Evolutionary conservation across 2,888 invertebrate genomes (phyloP).

Genomic region (Standfussiana lucernea): DNA sequence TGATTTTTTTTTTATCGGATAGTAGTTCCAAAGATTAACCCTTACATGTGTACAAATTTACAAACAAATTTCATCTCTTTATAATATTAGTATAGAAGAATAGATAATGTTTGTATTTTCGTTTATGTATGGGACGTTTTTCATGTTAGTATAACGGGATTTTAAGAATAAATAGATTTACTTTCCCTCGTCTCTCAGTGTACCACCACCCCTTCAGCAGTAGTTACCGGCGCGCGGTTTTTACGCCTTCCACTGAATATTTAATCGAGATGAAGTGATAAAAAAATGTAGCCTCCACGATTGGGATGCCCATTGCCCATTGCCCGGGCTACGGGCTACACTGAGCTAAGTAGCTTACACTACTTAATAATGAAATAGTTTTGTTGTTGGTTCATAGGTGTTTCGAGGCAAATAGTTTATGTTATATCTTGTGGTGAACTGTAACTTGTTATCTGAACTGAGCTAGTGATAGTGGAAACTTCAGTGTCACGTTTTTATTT

Average conservation of each 20-base stretch:
- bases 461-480: neutral
- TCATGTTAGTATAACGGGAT: neutral
- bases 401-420: constrained; percentile 20
- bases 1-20: no score
- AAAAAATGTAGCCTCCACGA: constrained; percentile 70
- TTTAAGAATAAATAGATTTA: neutral
- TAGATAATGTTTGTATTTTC: neutral
- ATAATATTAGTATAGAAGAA: no score
- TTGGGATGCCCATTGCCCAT: constrained; percentile 50
- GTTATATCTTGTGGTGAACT: constrained; percentile 15
- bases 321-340: constrained; percentile 16
- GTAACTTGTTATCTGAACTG: constrained; percentile 22
- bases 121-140: neutral
- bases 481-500: constrained; percentile 18
- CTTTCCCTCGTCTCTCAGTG: constrained; percentile 37
- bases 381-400: constrained; percentile 28
- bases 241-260: constrained; percentile 70
- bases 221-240: constrained; percentile 67
- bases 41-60: no score
- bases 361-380: constrained; percentile 45
- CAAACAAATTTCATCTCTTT: no score
- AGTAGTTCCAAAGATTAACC: no score
- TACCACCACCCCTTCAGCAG: constrained; percentile 36
- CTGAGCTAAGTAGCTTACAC: constrained; percentile 40
- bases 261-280: constrained; percentile 73